Evolutionary conservation across 2,113 vertebrate species (phyloP), one percentile per base, ranked within the genome.

Genomic region (Chroicocephalus ridibundus): DNA sequence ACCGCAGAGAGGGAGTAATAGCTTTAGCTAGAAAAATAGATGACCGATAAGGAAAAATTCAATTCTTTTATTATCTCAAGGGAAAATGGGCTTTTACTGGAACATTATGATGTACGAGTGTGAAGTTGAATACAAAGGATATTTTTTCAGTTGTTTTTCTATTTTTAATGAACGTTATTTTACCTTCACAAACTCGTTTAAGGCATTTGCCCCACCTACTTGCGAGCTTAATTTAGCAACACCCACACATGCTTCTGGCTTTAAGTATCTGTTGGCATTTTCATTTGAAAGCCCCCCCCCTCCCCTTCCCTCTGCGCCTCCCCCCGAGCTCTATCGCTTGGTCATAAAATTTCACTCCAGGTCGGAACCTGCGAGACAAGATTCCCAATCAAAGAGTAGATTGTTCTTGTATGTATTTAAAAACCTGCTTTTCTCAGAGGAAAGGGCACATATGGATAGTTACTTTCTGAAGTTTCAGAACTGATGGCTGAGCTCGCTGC

Each of bases 21-120:
- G 99, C 99, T 99, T 99, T 98, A 99, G 99, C 99, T 98, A 98
- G 99, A 99, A 99, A 99, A 99, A 99, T 99, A 99, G 99, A 99
- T 99, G 98, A 99, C 99, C 99, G 99, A 99, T 99, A 99, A 99
- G 99, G 99, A 99, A 99, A 99, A 99, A 99, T 99, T 99, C 99
- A 99, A 99, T 99, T 99, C 99, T 99, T 99, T 99, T 99, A 99
- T 99, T 99, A 99, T 99, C 99, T 99, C 99, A 99, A 98, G 99
- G 99, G 99, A 99, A 99, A 99, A 99, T 98, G 99, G 98, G 99
- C 99, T 99, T 99, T 99, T 99, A 99, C 99, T 98, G 98, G 98
- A 98, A 99, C 99, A 99, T 99, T 99, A 99, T 99, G 99, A 99
- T 99, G 99, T 99, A 99, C 98, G 99, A 99, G 98, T 98, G 98